Percentiles rank a stretch among this genome's conserved stretches.
Evolutionary conservation across 2,888 invertebrate species (phyloP).

Genomic region (Drosophila atripex): DNA sequence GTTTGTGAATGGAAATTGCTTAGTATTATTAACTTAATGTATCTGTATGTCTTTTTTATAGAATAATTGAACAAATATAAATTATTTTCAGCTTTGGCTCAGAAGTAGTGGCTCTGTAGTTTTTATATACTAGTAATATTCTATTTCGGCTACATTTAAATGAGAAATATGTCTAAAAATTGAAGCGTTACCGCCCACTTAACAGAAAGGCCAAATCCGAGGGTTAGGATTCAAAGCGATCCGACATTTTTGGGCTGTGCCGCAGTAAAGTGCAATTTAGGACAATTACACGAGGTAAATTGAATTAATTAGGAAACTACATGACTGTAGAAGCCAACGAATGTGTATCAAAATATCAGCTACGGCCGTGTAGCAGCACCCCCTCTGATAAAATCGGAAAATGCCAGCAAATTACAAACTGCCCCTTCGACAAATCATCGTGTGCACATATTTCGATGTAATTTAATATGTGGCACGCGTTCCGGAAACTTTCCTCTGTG

Average conservation of each 20-base stretch:
- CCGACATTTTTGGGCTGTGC: conserved; percentile 19
- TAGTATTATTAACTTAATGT: background rate
- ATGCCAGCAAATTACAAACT: conserved; percentile 75
- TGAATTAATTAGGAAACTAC: conserved; percentile 62
- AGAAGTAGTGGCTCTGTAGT: background rate
- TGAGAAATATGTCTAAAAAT: conserved; percentile 34
- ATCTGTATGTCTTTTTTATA: too few species aligned
- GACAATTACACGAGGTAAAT: conserved; percentile 65
- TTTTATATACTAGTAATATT: background rate
- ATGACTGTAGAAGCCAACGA: conserved; percentile 52
- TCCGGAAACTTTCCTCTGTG: conserved; percentile 58
- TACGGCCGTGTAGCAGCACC: conserved; percentile 4
- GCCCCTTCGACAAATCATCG: conserved; percentile 52
- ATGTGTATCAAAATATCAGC: conserved; percentile 71
- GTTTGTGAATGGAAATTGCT: background rate
- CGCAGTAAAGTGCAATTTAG: conserved; percentile 57
- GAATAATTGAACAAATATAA: too few species aligned
- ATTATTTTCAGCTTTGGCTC: too few species aligned
- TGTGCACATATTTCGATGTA: conserved; percentile 77
- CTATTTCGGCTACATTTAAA: conserved; percentile 19
- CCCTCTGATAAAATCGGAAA: conserved; percentile 68
- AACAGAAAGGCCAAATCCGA: conserved; percentile 16
- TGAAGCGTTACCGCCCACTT: conserved; percentile 31
- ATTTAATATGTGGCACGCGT: conserved; percentile 82
- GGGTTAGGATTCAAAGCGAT: conserved; percentile 4